phyloP scores from a whole-genome alignment of 2,113 vertebrate species.

The Aegotheles bennettii region DNA sequence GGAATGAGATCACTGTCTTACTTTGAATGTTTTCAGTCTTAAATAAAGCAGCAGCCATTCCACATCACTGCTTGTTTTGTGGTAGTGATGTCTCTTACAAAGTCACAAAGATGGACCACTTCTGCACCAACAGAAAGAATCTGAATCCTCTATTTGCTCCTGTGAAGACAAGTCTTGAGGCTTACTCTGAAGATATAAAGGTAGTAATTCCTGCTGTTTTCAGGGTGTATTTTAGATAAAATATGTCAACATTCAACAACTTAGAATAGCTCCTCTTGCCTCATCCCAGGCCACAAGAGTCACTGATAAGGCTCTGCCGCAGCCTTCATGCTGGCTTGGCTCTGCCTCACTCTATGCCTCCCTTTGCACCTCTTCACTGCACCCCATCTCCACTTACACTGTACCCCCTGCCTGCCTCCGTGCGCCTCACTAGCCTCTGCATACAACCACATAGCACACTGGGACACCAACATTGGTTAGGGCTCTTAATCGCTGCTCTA shows the following conservation, averaged over 20 bases:
- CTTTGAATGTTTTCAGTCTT: neutral
- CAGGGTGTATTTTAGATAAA: neutral
- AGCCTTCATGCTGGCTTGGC: neutral
- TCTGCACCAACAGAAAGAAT: neutral
- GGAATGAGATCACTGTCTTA: neutral
- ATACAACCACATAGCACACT: neutral
- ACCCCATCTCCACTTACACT: neutral
- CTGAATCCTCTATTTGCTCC: fast-evolving
- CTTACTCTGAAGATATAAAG: neutral
- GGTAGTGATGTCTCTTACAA: neutral
- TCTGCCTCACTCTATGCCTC: fast-evolving
- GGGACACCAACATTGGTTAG: neutral
- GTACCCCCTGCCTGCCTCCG: neutral
- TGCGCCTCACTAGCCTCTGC: neutral
- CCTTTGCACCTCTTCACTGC: neutral
- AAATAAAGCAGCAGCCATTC: neutral
- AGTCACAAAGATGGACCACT: neutral
- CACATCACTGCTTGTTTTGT: neutral
- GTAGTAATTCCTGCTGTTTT: neutral
- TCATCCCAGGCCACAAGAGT: neutral
- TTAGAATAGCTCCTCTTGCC: neutral
- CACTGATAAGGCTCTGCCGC: neutral
- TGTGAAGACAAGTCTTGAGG: neutral
- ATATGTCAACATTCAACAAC: neutral
- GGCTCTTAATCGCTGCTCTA: neutral